Conservation (phyloP, 2,113 vertebrate species). For the Pseudorasbora parva region DNA sequence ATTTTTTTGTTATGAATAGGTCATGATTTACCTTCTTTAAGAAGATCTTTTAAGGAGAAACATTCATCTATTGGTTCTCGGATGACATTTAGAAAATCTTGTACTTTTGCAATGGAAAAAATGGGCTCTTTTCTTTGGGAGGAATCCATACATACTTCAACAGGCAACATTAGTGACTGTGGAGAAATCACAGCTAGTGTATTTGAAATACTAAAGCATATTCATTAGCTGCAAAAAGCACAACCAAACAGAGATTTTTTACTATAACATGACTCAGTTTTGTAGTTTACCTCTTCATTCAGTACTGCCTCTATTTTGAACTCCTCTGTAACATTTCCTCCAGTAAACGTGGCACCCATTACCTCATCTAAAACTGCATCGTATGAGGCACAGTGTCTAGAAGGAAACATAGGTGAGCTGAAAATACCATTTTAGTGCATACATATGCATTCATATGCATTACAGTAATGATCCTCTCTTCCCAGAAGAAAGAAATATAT, state of each 20-base stretch:
- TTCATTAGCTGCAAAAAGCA: neutral
- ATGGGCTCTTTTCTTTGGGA: slow-evolving; percentile 2
- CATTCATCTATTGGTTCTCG: slow-evolving; percentile 60
- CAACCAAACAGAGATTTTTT: neutral
- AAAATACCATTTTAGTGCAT: neutral
- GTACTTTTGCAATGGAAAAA: slow-evolving; percentile 40
- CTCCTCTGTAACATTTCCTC: slow-evolving; percentile 55
- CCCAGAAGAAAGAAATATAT: neutral
- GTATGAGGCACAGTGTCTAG: slow-evolving; percentile 58
- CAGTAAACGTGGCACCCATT: neutral
- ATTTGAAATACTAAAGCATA: neutral
- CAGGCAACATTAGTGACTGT: slow-evolving; percentile 69
- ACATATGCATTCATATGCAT: too few relatives aligned
- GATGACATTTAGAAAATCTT: slow-evolving; percentile 43
- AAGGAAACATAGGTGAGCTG: neutral
- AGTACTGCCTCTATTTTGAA: slow-evolving; percentile 63
- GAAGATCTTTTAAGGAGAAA: slow-evolving; percentile 54
- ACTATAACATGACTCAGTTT: neutral
- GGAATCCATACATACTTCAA: slow-evolving; percentile 55
- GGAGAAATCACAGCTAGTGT: neutral
- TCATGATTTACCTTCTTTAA: slow-evolving; percentile 62
- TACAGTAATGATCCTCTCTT: neutral
- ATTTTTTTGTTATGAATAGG: neutral
- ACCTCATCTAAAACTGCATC: slow-evolving; percentile 39
- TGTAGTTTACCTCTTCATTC: slow-evolving; percentile 63